These are phyloP conservation scores for Otocyon megalotis DNA, from an alignment of 2,113 vertebrate genomes.

Conservation along the genomic window DNA sequence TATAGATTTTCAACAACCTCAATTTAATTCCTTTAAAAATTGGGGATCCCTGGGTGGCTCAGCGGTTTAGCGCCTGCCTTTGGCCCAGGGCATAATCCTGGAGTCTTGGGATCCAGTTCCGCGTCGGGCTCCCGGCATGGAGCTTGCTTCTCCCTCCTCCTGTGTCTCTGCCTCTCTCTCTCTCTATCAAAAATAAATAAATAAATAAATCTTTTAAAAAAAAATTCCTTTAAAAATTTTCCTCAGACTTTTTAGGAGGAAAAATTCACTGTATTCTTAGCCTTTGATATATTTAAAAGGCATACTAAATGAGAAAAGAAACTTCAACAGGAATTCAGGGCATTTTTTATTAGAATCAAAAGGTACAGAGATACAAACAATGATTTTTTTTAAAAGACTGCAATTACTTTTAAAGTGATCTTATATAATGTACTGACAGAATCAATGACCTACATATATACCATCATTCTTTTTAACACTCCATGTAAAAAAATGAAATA, in stretches of 20 bases:
- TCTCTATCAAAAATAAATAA: too few species aligned
- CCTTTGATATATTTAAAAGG: background rate
- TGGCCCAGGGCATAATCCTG: too few species aligned
- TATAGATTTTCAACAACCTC: conserved; percentile 36
- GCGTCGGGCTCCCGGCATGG: too few species aligned
- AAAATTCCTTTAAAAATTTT: background rate
- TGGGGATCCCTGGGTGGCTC: too few species aligned
- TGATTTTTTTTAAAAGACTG: background rate
- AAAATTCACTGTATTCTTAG: background rate
- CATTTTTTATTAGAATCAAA: conserved; percentile 48
- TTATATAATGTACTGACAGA: background rate
- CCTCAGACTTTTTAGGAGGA: background rate
- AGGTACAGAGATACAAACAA: background rate
- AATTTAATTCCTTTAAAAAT: conserved; percentile 39
- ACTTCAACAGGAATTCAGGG: conserved; percentile 6
- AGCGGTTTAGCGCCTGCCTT: too few species aligned
- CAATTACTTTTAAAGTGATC: conserved; percentile 36
- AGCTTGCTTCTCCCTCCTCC: too few species aligned
- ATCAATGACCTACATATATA: background rate
- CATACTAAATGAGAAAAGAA: conserved; percentile 44
- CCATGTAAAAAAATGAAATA: background rate
- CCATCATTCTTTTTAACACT: conserved; percentile 1
- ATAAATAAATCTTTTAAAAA: too few species aligned
- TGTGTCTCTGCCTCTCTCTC: too few species aligned
- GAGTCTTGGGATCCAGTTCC: too few species aligned